Evolutionary conservation across 2,888 invertebrate genomes (phyloP), one percentile per base, ranked within the genome.

Genomic region (Eupithecia subfuscata): DNA sequence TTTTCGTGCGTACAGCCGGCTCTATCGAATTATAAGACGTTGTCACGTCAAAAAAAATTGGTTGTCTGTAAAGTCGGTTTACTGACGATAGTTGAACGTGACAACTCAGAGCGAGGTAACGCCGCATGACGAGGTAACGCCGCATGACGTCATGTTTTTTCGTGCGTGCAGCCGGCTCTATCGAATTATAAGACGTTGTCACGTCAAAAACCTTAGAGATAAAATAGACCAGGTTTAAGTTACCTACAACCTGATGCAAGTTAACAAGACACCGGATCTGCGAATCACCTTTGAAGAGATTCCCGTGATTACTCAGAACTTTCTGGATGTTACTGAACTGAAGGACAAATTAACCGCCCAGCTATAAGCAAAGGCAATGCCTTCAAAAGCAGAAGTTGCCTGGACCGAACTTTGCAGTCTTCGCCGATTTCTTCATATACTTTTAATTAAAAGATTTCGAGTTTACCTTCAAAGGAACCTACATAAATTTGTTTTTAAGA

Each of bases 391-490:
- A 52, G 74, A 76, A 82, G 77, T 75, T 64, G 34, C 34, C 75
- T 78, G 74, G 74, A 78, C 77, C 75, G 72, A 84, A 85, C 75
- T 86, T 78, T 79, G 71, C 70, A 83, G 78, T 82, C 78, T 78
- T 68, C 68, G 75, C 74, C 74, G 65, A 78, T 80, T 80, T 75
- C 80, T 85, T 85, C 84, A 89, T 85, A 87, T 82, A 89, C 89
- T 85, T 91, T 91, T 90, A 90, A 91, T 91, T 90, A 91, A 90
- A 90, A 86, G 84, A 88, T 87, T 73, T 73, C 79, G 86, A 87
- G 79, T 85, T 89, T 87, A 86, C 84, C 85, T 88, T 85, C 80
- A 83, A 83, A 84, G 69, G 73, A 71, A 74, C 6, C 0, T 16
- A 52, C 11, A 12, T 56, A 22, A 56, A 22, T 22, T 56, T 0